These are phyloP conservation scores for Heliconius charithonia DNA, from an alignment of 2,888 invertebrate species.

Conservation along the genomic window DNA sequence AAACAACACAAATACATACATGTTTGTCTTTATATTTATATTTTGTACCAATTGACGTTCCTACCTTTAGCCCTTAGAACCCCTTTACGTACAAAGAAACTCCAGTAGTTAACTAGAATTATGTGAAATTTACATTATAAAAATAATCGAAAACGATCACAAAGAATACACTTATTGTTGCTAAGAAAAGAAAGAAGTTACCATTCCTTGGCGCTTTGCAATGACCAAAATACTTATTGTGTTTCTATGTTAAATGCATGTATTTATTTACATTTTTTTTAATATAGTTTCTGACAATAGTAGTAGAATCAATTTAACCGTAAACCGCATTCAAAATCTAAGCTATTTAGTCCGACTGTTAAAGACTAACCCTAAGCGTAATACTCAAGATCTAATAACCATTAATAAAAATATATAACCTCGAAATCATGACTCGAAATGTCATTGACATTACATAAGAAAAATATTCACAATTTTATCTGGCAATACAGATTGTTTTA, in stretches of 20 bases:
- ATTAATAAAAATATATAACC: conserved; percentile 76
- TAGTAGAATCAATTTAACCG: conserved; percentile 64
- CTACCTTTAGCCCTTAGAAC: conserved; percentile 69
- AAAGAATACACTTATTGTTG: conserved; percentile 74
- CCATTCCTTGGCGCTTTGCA: conserved; percentile 70
- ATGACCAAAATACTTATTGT: conserved; percentile 68
- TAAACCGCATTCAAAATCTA: conserved; percentile 61
- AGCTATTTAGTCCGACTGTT: conserved; percentile 65
- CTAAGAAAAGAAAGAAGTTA: conserved; percentile 71
- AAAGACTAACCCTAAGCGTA: conserved; percentile 74
- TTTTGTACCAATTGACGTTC: conserved; percentile 74
- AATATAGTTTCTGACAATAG: conserved; percentile 68
- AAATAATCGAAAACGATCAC: conserved; percentile 66
- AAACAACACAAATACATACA: conserved; percentile 59
- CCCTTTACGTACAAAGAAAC: conserved; percentile 80
- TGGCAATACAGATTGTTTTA: conserved; percentile 83
- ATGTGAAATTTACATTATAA: conserved; percentile 74
- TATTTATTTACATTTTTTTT: conserved; percentile 76
- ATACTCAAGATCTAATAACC: conserved; percentile 76
- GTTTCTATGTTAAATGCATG: conserved; percentile 79
- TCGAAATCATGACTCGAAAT: conserved; percentile 80
- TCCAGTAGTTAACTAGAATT: conserved; percentile 75
- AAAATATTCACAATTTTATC: conserved; percentile 84
- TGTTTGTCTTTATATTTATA: conserved; percentile 60
- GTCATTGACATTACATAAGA: conserved; percentile 80